Conservation (phyloP, 2,797 vertebrate species). For the Spinus pinus region DNA sequence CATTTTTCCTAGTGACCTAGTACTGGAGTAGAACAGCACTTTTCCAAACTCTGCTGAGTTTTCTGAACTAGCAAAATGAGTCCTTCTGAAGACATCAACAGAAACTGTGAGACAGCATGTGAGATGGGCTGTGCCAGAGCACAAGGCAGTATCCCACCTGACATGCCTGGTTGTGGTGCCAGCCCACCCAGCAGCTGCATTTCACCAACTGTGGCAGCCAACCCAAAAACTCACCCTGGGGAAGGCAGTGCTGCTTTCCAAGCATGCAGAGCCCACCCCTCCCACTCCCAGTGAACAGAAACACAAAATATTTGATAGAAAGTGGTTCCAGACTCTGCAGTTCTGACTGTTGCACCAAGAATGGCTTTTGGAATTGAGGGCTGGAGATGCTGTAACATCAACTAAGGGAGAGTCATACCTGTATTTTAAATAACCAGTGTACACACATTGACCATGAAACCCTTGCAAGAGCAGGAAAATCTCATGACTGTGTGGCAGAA, state of each 20-base stretch:
- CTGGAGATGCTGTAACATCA: neutral
- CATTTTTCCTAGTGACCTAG: neutral
- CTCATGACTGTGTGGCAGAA: neutral
- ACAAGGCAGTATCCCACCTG: neutral
- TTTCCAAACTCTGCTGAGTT: neutral
- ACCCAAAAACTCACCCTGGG: neutral
- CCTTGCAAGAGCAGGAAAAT: neutral
- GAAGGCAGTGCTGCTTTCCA: neutral
- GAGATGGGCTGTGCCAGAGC: neutral
- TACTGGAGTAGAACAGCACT: neutral
- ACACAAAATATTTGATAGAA: neutral
- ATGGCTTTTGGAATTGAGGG: neutral
- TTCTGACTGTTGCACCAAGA: neutral
- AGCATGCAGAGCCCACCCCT: neutral
- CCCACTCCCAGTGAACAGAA: neutral
- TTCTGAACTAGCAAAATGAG: neutral
- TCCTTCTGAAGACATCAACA: neutral
- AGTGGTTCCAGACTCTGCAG: neutral
- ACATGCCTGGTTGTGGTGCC: accelerated
- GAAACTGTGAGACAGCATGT: neutral
- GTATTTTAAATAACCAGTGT: neutral
- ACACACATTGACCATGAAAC: neutral
- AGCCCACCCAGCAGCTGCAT: neutral
- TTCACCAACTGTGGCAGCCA: accelerated
- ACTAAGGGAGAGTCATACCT: neutral